Conservation (phyloP, 2,888 invertebrate species). For the Euclidia mi region DNA sequence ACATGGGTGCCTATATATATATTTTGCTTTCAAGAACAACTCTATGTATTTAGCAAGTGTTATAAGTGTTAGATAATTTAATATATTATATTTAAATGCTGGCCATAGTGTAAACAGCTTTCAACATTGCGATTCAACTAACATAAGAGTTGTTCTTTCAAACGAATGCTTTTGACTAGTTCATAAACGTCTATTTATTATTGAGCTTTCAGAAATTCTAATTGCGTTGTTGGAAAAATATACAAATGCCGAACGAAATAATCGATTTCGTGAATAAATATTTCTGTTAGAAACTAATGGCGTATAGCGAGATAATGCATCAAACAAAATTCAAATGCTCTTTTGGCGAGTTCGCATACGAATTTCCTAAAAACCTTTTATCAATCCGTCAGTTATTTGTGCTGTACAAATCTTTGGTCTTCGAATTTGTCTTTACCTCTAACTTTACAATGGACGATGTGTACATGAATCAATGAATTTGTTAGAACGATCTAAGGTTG, state of each 20-base stretch:
- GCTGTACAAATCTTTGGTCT: conserved; percentile 28
- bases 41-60: conserved; percentile 48
- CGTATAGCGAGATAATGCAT: conserved; percentile 15
- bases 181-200: conserved; percentile 53
- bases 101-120: conserved; percentile 33
- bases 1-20: conserved; percentile 61
- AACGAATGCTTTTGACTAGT: conserved; percentile 55
- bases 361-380: conserved; percentile 19
- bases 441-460: conserved; percentile 4
- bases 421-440: conserved; percentile 18
- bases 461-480: conserved; percentile 4
- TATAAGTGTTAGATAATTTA: conserved; percentile 36
- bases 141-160: conserved; percentile 44
- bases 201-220: conserved; percentile 65
- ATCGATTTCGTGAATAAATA: conserved; percentile 18
- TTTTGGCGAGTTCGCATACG: conserved; percentile 24
- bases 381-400: conserved; percentile 45
- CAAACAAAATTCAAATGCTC: conserved; percentile 12
- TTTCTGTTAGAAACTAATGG: conserved; percentile 24
- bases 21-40: conserved; percentile 46
- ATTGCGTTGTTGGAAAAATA: conserved; percentile 48
- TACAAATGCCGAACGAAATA: conserved; percentile 31
- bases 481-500: conserved; percentile 7
- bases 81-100: conserved; percentile 30
- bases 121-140: conserved; percentile 29